A percentile compares a stretch with the other conserved stretches of the same genome.
phyloP scores from a whole-genome alignment of 2,888 invertebrate species.

The Patella depressa region DNA sequence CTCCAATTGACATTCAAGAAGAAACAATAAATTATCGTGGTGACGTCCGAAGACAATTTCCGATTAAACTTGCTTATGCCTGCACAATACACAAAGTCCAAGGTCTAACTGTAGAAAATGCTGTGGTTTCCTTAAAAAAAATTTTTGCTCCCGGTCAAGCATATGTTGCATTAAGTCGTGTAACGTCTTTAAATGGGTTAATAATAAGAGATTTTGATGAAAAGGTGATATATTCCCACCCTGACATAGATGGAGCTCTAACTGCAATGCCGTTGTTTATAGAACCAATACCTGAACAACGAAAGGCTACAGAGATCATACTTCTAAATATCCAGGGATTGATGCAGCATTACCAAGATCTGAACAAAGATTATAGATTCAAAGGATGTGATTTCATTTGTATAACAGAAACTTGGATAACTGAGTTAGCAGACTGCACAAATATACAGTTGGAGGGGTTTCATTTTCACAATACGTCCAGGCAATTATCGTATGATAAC shows the following conservation, averaged over 20 bases:
- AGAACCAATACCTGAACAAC: neutral
- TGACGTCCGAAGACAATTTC: constrained; percentile 16
- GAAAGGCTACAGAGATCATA: constrained; percentile 9
- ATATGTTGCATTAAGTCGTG: constrained; percentile 31
- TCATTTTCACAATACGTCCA: constrained; percentile 18
- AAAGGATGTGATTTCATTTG: neutral
- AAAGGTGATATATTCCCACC: neutral
- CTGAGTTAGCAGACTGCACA: neutral
- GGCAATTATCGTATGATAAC: constrained; percentile 14
- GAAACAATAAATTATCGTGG: constrained; percentile 12
- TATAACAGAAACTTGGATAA: neutral
- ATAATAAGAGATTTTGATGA: neutral
- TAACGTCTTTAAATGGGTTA: neutral
- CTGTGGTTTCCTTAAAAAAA: constrained; percentile 13
- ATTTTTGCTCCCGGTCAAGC: constrained; percentile 4
- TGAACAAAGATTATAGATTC: neutral
- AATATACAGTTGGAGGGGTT: constrained; percentile 13
- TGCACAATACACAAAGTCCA: constrained; percentile 29
- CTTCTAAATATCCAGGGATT: constrained; percentile 23
- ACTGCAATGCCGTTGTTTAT: neutral
- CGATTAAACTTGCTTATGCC: constrained; percentile 19
- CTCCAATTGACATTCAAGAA: constrained; percentile 14
- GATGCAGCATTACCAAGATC: neutral
- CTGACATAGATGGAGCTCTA: neutral
- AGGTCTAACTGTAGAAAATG: constrained; percentile 12